Base-by-base conservation (phyloP, 2,888 invertebrate species). In the Sarcophaga rosellei region DNA sequence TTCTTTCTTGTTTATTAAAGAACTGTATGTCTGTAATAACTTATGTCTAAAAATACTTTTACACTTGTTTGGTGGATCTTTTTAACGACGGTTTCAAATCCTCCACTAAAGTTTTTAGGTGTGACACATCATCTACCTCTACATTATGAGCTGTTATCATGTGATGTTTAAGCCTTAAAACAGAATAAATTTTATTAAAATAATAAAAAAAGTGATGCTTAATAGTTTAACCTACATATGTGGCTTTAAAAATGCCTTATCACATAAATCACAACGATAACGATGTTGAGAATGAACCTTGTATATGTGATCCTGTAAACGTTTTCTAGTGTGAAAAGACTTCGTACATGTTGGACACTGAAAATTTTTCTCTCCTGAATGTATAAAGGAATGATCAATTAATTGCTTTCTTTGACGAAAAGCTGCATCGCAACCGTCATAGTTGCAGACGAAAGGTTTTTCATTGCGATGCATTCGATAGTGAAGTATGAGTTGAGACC, bases 351-450 rank as follows among this genome's bases (percentile, higher is more conserved):
- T 59, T 15, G 45, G 44, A 65, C 88, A 88, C 61, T 87, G 78
- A 65, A 87, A 84, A 62, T 84, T 85, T 23, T 87, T 85, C 47
- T 86, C 81, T 1, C 82, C 88, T 1, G 80, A 75, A 62, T 88
- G 88, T 12, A 88, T 84, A 63, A 77, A 86, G 11, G 85, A 80
- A 65, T 88, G 88, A 73, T 85, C 87, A 15, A 87, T 62, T 73
- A 88, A 80, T 25, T 88, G 87, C 12, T 88, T 87, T 73, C 86
- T 79, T 78, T 88, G 87, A 3, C 88, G 87, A 68, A 88, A 88
- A 4, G 85, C 87, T n/a, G 85, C 86, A 23, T 77, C 25, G 21
- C 88, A 88, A 23, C 47, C 83, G 63, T 87, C 83, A 25, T 81
- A 74, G 5, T 83, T 83, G 62, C 88, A 88, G 79, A 62, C 72